Conservation (phyloP, 2,797 vertebrate genomes). For the Botia almorhae region DNA sequence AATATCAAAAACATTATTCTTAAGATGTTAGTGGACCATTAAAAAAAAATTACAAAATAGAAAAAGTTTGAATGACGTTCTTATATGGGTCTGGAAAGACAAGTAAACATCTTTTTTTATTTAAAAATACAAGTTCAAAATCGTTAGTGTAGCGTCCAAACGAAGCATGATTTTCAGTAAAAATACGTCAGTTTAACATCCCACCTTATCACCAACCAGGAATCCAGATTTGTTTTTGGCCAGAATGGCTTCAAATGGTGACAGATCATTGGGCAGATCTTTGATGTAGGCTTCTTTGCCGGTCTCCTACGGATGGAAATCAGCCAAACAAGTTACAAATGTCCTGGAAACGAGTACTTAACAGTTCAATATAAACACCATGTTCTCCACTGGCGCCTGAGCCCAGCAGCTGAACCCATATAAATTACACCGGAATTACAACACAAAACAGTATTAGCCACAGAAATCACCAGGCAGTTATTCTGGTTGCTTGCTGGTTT, state of each 20-base stretch:
- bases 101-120: no score
- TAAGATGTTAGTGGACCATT: no score
- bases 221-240: constrained; percentile 72
- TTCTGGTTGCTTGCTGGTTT: background rate
- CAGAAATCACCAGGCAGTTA: background rate
- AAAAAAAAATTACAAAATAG: no score
- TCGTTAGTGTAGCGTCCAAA: no score
- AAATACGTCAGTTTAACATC: background rate
- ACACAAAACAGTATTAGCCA: background rate
- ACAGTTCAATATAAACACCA: no score
- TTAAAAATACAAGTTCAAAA: no score
- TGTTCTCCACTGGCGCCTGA: background rate
- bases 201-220: constrained; percentile 76
- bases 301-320: constrained; percentile 64
- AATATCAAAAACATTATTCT: no score
- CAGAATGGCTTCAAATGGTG: constrained; percentile 74
- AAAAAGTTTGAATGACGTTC: no score
- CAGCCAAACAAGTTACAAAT: background rate
- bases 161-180: no score
- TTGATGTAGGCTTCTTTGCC: constrained; percentile 76
- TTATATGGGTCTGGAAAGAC: no score
- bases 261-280: constrained; percentile 68
- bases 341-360: background rate
- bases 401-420: background rate
- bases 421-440: background rate